Evolutionary conservation across 1,140 invertebrate species (phyloP).

Genomic region (Bombus vancouverensis): DNA sequence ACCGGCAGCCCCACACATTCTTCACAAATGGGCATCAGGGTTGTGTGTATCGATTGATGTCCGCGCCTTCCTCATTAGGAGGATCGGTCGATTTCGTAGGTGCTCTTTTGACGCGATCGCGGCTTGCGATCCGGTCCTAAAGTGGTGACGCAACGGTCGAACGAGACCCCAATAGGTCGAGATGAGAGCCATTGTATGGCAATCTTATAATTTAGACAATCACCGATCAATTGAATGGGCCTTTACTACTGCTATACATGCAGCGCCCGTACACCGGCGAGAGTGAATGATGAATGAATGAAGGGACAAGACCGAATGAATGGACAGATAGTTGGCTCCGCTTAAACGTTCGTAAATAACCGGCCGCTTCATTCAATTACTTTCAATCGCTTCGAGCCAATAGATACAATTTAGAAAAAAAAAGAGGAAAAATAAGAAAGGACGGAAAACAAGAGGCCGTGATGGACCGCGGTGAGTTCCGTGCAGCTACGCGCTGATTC

Average conservation of each 20-base stretch:
- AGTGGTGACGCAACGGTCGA: slow-evolving; percentile 81
- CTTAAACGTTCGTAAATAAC: slow-evolving; percentile 84
- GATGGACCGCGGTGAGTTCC: not conserved
- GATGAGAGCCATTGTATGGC: slow-evolving; percentile 84
- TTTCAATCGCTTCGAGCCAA: slow-evolving; percentile 83
- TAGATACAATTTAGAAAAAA: slow-evolving; percentile 83
- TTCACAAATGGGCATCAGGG: not conserved
- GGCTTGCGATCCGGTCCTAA: slow-evolving; percentile 78
- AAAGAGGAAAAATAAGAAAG: slow-evolving; percentile 45
- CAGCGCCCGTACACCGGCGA: slow-evolving; percentile 78
- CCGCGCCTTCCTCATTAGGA: slow-evolving; percentile 54
- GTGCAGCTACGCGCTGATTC: not conserved
- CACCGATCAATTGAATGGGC: slow-evolving; percentile 84
- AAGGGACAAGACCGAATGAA: slow-evolving; percentile 83
- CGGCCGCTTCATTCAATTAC: slow-evolving; percentile 83
- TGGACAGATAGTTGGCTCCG: slow-evolving; percentile 83
- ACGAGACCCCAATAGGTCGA: slow-evolving; percentile 83
- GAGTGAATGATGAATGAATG: slow-evolving; percentile 83
- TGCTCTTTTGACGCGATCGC: slow-evolving; percentile 73
- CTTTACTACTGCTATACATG: slow-evolving; percentile 83
- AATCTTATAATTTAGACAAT: slow-evolving; percentile 84
- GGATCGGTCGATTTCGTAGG: slow-evolving; percentile 66
- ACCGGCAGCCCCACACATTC: not conserved
- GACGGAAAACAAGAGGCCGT: not conserved
- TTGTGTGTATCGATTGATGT: slow-evolving; percentile 25